phyloP scores from a whole-genome alignment of 2,113 vertebrate species.

The Heterochromis multidens region DNA sequence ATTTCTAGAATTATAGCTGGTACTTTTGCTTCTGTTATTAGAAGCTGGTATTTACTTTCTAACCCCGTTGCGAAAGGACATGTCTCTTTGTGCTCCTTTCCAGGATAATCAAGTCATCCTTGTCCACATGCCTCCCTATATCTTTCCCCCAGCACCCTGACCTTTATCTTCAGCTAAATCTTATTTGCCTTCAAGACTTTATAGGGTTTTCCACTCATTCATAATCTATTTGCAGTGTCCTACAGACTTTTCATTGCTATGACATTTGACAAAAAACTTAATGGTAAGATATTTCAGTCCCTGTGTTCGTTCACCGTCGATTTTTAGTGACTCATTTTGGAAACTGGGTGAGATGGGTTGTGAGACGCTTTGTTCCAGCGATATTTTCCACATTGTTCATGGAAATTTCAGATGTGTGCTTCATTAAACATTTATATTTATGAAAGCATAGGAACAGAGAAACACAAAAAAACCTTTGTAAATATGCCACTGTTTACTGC shows the following conservation, averaged over 20 bases:
- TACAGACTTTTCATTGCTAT: slow-evolving; percentile 66
- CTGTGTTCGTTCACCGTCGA: slow-evolving; percentile 43
- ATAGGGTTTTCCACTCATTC: slow-evolving; percentile 62
- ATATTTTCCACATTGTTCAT: slow-evolving; percentile 37
- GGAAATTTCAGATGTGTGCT: slow-evolving; percentile 31
- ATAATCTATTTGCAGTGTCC: slow-evolving; percentile 65
- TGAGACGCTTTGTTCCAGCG: slow-evolving; percentile 12
- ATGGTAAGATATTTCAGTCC: slow-evolving; percentile 59
- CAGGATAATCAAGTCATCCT: slow-evolving; percentile 69
- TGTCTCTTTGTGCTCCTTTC: slow-evolving; percentile 62
- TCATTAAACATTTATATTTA: slow-evolving; percentile 11
- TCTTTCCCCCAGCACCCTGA: slow-evolving; percentile 61
- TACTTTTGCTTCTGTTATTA: slow-evolving; percentile 27
- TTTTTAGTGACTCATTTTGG: slow-evolving; percentile 38
- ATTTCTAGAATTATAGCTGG: neutral
- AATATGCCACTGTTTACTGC: slow-evolving; percentile 8
- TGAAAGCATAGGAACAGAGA: slow-evolving; percentile 5
- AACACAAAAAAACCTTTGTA: neutral
- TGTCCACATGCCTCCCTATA: slow-evolving; percentile 52
- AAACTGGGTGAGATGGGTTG: slow-evolving; percentile 23
- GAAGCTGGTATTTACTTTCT: slow-evolving; percentile 36
- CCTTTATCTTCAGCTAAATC: slow-evolving; percentile 71
- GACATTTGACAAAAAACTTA: slow-evolving; percentile 69
- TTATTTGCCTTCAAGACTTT: slow-evolving; percentile 70
- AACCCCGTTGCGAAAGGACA: slow-evolving; percentile 57